Evolutionary conservation across 2,888 invertebrate species (phyloP), one percentile per base, ranked within the genome.

Genomic region (Aelia acuminata): DNA sequence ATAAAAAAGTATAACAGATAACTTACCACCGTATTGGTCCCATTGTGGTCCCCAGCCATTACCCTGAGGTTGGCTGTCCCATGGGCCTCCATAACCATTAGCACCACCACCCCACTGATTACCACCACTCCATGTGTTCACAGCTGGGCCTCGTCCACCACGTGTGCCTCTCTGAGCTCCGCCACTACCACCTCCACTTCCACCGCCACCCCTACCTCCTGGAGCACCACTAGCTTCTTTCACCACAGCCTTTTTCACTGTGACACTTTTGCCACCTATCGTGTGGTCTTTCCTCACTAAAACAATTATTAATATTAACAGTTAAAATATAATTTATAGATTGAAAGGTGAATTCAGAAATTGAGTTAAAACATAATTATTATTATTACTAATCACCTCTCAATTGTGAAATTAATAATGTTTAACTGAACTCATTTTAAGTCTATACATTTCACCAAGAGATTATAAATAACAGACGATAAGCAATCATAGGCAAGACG

Each of bases 21-120:
- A 43, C 0, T 43, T 85, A 39, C 53, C 84, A 43, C 89, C 88
- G 70, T 90, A 90, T 57, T 90, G 89, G 50, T 90, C 89, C 89
- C 89, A 89, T 22, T 89, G 88, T 15, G 80, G 43, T 50, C 89
- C 88, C 89, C 89, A 90, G 22, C 89, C 89, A 88, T 90, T 90
- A 63, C 89, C 89, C 84, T 90, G 89, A 57, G 89, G 35, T 20
- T 90, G 88, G 80, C 88, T 88, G 31, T 88, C 87, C 91, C 92
- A 84, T 11, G 86, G 63, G 13, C 89, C 90, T 15, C 89, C 89
- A 84, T 89, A 89, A 35, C 89, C 89, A 31, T 89, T 89, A 31
- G 89, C 49, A n/a, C 89, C 88, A 43, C 84, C 53, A 20, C 87
- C 48, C 70, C 88, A 90, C 89, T 87, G 87, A n/a, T 43, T 47